Evolutionary conservation across 2,113 vertebrate genomes (phyloP).

Genomic region (Myrmecophaga tridactyla): DNA sequence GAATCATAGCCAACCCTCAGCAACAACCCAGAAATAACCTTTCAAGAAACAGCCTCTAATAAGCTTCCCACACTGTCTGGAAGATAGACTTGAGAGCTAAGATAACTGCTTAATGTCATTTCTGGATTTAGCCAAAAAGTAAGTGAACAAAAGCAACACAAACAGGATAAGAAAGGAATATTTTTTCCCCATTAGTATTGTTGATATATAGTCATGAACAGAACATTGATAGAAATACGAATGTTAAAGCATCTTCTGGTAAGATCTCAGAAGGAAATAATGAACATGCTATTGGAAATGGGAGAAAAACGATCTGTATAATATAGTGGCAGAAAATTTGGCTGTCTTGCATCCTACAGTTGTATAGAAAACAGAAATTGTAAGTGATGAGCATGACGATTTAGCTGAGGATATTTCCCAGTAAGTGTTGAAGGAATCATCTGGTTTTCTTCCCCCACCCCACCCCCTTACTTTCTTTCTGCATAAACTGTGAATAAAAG

Average conservation of each 20-base stretch:
- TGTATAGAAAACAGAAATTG: neutral
- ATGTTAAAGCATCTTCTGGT: neutral
- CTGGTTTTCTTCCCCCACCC: neutral
- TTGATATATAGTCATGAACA: neutral
- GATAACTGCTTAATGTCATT: neutral
- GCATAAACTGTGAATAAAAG: neutral
- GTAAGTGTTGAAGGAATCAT: neutral
- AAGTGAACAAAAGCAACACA: neutral
- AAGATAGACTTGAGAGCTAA: neutral
- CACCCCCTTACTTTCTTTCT: too few species aligned
- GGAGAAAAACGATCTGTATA: neutral
- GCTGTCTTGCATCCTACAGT: neutral
- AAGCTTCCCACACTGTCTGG: neutral
- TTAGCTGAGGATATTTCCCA: neutral
- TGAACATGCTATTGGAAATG: neutral
- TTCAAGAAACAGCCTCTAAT: neutral
- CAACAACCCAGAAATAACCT: neutral
- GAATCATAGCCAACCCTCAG: neutral
- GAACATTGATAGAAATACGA: neutral
- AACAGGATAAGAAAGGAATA: neutral
- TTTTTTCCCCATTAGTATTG: neutral
- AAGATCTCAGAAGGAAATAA: neutral
- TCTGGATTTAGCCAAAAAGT: neutral
- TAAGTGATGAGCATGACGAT: neutral
- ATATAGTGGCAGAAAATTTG: neutral